Evolutionary conservation across 2,888 invertebrate species (phyloP).

Genomic region (Nomada ruficornis): DNA sequence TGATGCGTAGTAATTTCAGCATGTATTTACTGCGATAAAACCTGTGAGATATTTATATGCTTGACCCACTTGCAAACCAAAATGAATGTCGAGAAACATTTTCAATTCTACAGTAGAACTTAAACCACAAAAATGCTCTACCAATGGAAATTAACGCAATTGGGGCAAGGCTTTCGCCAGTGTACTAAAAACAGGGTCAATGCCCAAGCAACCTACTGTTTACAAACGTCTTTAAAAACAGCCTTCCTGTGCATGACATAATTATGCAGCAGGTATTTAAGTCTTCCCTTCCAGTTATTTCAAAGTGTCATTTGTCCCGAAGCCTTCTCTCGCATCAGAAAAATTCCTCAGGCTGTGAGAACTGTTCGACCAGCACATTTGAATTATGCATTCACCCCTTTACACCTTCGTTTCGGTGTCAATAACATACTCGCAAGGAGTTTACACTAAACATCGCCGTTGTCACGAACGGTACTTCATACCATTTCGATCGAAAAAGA

Average conservation of each 20-base stretch:
- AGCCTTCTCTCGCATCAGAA: neutral
- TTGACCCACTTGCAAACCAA: conserved; percentile 13
- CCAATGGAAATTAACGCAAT: conserved; percentile 32
- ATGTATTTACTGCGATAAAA: neutral
- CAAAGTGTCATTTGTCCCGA: neutral
- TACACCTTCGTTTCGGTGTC: conserved; percentile 18
- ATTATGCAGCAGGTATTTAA: conserved; percentile 19
- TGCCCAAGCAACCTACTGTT: conserved; percentile 42
- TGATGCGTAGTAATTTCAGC: no score
- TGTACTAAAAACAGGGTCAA: conserved; percentile 35
- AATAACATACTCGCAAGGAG: conserved; percentile 15
- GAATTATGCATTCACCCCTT: conserved; percentile 17
- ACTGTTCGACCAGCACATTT: neutral
- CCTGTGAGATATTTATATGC: neutral
- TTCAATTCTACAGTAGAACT: neutral
- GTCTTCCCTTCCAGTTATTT: neutral
- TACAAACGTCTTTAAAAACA: conserved; percentile 46
- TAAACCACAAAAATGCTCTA: neutral
- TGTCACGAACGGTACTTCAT: conserved; percentile 22
- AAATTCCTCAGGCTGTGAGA: neutral
- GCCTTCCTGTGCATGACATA: neutral
- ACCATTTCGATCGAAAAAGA: neutral
- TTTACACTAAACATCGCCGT: conserved; percentile 20
- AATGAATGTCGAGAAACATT: neutral
- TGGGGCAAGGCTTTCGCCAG: conserved; percentile 5